A percentile compares a stretch with the other conserved stretches of the same genome.
Evolutionary conservation across 2,797 vertebrate genomes (phyloP).

Genomic region (Myotis vivesi): DNA sequence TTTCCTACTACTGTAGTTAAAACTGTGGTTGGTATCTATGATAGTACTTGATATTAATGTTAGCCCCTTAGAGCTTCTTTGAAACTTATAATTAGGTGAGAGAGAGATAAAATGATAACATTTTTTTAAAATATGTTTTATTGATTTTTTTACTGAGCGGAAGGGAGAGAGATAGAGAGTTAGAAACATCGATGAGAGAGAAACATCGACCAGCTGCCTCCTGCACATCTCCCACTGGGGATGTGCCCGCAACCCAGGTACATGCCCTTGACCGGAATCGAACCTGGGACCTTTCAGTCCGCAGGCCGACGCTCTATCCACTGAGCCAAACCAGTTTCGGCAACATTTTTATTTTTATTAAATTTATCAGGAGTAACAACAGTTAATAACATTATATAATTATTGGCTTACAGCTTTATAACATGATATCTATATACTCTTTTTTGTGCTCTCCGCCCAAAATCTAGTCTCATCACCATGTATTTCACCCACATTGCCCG

Average conservation of each 20-base stretch:
- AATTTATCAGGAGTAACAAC: neutral
- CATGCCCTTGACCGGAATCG: no score
- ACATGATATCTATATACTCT: neutral
- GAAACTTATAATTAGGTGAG: conserved; percentile 55
- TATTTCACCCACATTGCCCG: neutral
- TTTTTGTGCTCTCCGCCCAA: neutral
- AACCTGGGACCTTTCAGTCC: no score
- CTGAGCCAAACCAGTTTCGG: no score
- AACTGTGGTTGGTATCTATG: conserved; percentile 37
- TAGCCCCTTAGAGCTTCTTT: conserved; percentile 15
- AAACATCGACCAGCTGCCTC: no score
- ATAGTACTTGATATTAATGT: conserved; percentile 33
- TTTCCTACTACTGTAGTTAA: conserved; percentile 44
- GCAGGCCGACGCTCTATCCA: no score
- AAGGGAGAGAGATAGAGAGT: no score
- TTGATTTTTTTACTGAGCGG: no score
- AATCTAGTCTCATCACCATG: neutral
- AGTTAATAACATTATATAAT: neutral
- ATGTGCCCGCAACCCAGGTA: no score
- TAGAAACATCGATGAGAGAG: no score
- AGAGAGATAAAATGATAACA: conserved; percentile 25
- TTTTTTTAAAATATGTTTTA: no score
- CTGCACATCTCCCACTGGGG: no score
- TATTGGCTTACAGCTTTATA: neutral
- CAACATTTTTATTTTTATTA: neutral